A percentile compares a stretch with the other conserved stretches of the same genome.
These are phyloP conservation scores for Cenopis cana DNA, from an alignment of 2,888 invertebrate species.

Conservation along the genomic window DNA sequence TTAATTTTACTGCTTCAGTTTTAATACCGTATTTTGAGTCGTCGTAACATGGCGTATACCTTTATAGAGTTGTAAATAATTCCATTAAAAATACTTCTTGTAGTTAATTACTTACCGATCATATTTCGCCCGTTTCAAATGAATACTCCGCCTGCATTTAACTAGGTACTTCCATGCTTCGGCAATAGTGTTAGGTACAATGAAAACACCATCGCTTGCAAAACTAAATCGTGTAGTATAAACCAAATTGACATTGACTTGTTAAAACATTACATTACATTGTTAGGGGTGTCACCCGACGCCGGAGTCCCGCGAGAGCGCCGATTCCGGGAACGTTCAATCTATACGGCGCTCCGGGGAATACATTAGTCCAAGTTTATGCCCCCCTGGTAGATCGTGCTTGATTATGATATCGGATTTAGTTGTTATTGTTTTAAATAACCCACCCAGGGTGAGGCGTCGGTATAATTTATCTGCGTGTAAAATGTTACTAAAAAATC, in stretches of 20 bases:
- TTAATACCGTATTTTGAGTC: too few species aligned
- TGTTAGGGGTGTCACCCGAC: constrained; percentile 31
- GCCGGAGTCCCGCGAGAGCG: constrained; percentile 20
- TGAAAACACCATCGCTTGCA: background rate
- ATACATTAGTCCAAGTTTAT: constrained; percentile 31
- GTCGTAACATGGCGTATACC: too few species aligned
- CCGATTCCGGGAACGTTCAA: constrained; percentile 26
- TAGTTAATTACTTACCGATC: too few species aligned
- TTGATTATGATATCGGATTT: constrained; percentile 35
- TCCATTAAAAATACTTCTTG: too few species aligned
- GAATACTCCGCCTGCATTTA: too few species aligned
- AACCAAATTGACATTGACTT: constrained; percentile 25
- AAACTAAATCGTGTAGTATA: background rate
- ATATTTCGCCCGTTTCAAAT: too few species aligned
- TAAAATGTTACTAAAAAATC: background rate
- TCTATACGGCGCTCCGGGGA: constrained; percentile 33
- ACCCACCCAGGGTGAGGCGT: background rate
- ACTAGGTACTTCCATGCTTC: too few species aligned
- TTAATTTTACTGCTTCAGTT: too few species aligned
- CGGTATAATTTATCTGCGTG: constrained; percentile 16
- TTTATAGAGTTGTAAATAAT: too few species aligned
- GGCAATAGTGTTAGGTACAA: too few species aligned
- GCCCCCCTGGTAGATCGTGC: constrained; percentile 27
- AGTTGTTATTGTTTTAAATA: constrained; percentile 26
- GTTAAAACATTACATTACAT: constrained; percentile 31